phyloP scores from a whole-genome alignment of 1,140 invertebrate genomes.

The Drosophila lini region DNA sequence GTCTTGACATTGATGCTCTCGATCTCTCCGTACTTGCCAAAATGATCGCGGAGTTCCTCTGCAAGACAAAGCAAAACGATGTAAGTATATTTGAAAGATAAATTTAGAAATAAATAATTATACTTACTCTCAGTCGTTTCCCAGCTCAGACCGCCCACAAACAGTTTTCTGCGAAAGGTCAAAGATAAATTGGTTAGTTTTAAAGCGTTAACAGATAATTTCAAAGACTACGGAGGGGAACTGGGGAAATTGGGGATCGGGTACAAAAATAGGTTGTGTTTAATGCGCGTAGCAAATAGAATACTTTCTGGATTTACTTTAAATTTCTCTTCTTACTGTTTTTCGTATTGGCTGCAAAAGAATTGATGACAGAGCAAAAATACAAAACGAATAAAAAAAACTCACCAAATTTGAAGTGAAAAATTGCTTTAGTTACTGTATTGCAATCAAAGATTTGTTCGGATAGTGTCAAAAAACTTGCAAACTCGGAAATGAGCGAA shows the following conservation, averaged over 20 bases:
- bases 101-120: not conserved
- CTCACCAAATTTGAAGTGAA: conserved; percentile 79
- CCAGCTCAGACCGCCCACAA: conserved; percentile 98
- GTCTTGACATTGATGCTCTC: conserved; percentile 97
- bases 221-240: conserved; percentile 1
- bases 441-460: conserved; percentile 71
- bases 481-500: conserved; percentile 70
- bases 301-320: conserved; percentile 67
- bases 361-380: conserved; percentile 72
- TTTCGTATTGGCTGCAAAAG: conserved; percentile 71
- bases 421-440: conserved; percentile 69
- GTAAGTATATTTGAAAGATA: not conserved
- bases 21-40: conserved; percentile 94
- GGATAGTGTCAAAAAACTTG: conserved; percentile 68
- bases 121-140: conserved; percentile 98
- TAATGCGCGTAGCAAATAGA: conserved; percentile 55
- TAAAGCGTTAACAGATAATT: not conserved
- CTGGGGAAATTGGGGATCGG: conserved; percentile 13
- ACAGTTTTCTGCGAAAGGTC: conserved; percentile 94
- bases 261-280: conserved; percentile 51
- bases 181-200: conserved; percentile 40
- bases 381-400: conserved; percentile 73
- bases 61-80: conserved; percentile 62
- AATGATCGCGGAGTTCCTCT: conserved; percentile 97
- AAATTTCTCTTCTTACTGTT: conserved; percentile 54